Base-by-base conservation (phyloP, 2,797 vertebrate genomes). In the Rhinatrema bivittatum region DNA sequence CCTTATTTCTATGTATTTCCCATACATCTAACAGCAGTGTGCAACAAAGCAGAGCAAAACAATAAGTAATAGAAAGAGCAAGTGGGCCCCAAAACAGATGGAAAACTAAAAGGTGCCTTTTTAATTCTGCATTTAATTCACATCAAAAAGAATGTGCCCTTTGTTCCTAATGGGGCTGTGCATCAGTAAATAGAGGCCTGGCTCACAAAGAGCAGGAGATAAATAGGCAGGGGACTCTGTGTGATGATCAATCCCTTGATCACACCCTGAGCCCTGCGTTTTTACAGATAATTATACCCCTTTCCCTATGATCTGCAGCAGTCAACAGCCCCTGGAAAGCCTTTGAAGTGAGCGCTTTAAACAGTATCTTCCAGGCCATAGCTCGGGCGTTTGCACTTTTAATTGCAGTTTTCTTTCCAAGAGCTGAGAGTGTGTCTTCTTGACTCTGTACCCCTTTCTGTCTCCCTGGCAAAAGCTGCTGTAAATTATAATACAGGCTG, bases 101-200 rank as follows among this genome's bases (percentile, higher is more conserved):
- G 14, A 25, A 3, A 7, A 26, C n/a, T n/a, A 11, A 14, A 7
- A 25, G 25, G 9, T 11, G 9, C 13, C 27, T 20, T 25, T 37
- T 33, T 52, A 41, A 46, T 41, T 29, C 21, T 33, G 14, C 7
- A 5, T 7, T 11, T 38, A 36, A 45, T 16, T 34, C 35, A 40
- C 9, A 23, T 23, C 12, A 60, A 10, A 32, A 49, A 55, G 46
- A 53, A 43, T 26, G 16, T 13, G 8, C 22, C 35, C 41, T 46
- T 56, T 43, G 46, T 49, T 46, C 51, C 51, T 55, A 39, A 39
- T 7, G 7, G 36, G 43, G 39, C 30, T 31, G 5, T 37, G 42
- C 15, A 25, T 48, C 45, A 20, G 34, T 60, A 62, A 70, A 60
- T 50, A 67, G 42, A 31, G 29, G 56, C 42, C 36, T 32, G 34